Percentiles rank a stretch among this genome's conserved stretches.
phyloP scores from a whole-genome alignment of 2,113 vertebrate species.

The Candoia aspera region DNA sequence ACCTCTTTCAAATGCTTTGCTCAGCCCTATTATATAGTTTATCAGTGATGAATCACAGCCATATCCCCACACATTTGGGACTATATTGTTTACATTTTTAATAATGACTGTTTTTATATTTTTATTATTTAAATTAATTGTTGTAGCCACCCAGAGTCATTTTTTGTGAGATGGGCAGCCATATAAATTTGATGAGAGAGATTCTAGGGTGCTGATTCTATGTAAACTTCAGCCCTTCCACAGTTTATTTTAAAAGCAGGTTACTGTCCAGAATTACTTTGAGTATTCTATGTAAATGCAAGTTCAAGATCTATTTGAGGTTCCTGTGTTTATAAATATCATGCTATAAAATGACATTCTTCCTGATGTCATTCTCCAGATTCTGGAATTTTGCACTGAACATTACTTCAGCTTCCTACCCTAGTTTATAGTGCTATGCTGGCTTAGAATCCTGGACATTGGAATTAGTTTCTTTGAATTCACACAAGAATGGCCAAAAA shows the following conservation, averaged over 20 bases:
- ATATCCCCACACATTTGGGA: not conserved
- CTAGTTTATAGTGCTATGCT: not conserved
- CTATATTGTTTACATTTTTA: no score
- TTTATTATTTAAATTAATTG: no score
- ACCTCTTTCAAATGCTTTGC: not conserved
- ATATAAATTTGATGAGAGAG: no score
- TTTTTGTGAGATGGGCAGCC: no score
- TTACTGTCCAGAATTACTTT: not conserved
- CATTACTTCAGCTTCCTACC: not conserved
- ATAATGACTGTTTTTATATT: no score
- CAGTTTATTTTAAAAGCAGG: not conserved
- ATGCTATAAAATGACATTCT: not conserved
- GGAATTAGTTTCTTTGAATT: not conserved
- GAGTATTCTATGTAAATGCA: not conserved
- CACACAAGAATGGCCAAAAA: not conserved
- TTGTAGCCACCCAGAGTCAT: no score
- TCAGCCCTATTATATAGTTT: not conserved
- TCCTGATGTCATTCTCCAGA: not conserved
- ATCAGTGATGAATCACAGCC: not conserved
- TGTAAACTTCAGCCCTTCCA: not conserved
- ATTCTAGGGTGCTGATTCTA: not conserved
- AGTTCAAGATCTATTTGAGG: not conserved
- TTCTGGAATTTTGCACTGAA: not conserved
- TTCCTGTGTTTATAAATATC: not conserved
- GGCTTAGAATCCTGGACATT: not conserved